phyloP scores from a whole-genome alignment of 2,113 vertebrate genomes.

The Onychostruthus taczanowskii region DNA sequence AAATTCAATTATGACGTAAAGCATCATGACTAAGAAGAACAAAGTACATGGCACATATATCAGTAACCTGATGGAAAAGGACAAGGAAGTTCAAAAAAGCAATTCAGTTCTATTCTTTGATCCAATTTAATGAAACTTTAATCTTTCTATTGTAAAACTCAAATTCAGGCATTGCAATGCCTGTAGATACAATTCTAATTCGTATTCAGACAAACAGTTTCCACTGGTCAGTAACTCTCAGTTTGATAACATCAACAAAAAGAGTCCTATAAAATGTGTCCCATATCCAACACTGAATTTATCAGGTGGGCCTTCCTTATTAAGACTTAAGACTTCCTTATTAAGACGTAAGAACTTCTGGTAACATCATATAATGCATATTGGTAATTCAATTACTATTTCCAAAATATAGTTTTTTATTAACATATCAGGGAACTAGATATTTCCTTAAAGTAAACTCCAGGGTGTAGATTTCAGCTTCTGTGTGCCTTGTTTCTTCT shows the following conservation, averaged over 20 bases:
- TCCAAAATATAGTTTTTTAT: background rate
- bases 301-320: accelerated
- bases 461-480: background rate
- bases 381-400: background rate
- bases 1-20: background rate
- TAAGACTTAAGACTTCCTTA: background rate
- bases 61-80: background rate
- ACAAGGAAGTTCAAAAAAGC: background rate
- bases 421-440: background rate
- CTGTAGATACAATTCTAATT: background rate
- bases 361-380: background rate
- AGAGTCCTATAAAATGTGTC: background rate
- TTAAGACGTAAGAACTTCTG: background rate
- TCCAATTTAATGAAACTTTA: slow-evolving; percentile 7
- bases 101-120: background rate
- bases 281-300: background rate
- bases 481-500: background rate
- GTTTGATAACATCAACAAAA: background rate
- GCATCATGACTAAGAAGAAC: background rate
- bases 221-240: background rate
- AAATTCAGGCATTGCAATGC: background rate
- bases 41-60: background rate
- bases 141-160: background rate
- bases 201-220: background rate
- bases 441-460: background rate